Conservation (phyloP, 1,140 invertebrate genomes). For the Pomacea maculata region DNA sequence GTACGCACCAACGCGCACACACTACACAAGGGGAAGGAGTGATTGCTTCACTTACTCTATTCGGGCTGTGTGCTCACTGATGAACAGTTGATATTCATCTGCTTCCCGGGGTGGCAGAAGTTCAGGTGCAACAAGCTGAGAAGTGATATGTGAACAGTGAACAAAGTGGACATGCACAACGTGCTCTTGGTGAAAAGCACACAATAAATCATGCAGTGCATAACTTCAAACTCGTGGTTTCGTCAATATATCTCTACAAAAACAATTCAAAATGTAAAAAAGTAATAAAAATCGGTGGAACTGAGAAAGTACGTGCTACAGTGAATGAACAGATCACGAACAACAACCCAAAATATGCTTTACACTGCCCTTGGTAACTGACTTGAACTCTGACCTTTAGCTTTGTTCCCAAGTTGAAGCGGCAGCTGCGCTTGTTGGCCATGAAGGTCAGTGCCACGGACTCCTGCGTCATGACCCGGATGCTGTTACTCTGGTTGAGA, state of each 20-base stretch:
- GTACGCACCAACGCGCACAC: not conserved
- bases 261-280: not conserved
- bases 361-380: too few relatives aligned
- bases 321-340: too few relatives aligned
- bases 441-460: conserved; percentile 58
- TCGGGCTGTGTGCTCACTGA: conserved; percentile 50
- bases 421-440: conserved; percentile 50
- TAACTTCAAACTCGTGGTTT: not conserved
- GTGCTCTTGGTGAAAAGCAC: not conserved
- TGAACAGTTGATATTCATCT: conserved; percentile 52
- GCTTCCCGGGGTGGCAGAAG: conserved; percentile 50
- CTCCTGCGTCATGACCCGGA: conserved; percentile 59
- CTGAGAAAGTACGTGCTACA: too few relatives aligned
- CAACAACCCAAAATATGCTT: not conserved
- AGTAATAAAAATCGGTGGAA: too few relatives aligned
- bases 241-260: not conserved
- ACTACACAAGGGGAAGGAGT: not conserved
- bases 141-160: conserved; percentile 19
- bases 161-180: conserved; percentile 13
- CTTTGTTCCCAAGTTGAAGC: conserved; percentile 61
- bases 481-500: conserved; percentile 50
- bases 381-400: conserved; percentile 50
- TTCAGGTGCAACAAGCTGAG: conserved; percentile 53
- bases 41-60: conserved; percentile 56
- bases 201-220: not conserved